A percentile compares a stretch with the other conserved stretches of the same genome.
Evolutionary conservation across 2,797 vertebrate genomes (phyloP).

Genomic region (Xiphophorus birchmanni): DNA sequence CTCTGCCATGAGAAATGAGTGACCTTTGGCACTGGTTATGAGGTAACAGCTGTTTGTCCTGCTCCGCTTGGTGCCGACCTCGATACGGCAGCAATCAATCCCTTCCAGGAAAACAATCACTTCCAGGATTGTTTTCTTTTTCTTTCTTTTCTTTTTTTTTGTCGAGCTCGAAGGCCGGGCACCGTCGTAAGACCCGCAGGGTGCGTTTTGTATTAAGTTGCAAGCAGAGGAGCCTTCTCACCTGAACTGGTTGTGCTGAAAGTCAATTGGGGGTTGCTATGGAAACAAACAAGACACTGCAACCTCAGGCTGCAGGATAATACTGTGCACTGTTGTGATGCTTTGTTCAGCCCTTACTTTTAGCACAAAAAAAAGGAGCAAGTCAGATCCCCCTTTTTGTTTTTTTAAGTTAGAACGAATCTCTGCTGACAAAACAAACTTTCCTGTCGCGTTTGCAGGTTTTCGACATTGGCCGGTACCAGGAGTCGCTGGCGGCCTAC

Average conservation of each 20-base stretch:
- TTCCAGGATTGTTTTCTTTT: conserved; percentile 27
- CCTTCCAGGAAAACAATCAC: conserved; percentile 24
- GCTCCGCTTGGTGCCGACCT: conserved; percentile 57
- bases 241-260: conserved; percentile 61
- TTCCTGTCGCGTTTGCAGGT: conserved; percentile 78
- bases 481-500: conserved; percentile 96
- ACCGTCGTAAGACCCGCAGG: conserved; percentile 22
- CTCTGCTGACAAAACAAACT: conserved; percentile 2
- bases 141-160: not conserved
- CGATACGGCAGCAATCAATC: conserved; percentile 63
- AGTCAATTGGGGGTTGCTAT: conserved; percentile 72
- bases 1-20: conserved; percentile 51
- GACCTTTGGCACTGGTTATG: conserved; percentile 52
- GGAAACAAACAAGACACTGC: conserved; percentile 75
- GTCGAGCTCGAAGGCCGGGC: conserved; percentile 32
- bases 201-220: conserved; percentile 57
- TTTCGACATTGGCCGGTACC: conserved; percentile 95
- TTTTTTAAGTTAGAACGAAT: not conserved
- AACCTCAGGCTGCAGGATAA: conserved; percentile 59
- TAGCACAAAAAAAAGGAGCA: conserved; percentile 17
- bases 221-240: conserved; percentile 52
- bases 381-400: conserved; percentile 2
- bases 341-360: conserved; percentile 23
- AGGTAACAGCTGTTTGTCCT: conserved; percentile 62
- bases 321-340: conserved; percentile 31